Percentiles rank a stretch among this genome's conserved stretches.
phyloP scores from a whole-genome alignment of 1,140 invertebrate genomes.

The Brachionus rotundiformis region DNA sequence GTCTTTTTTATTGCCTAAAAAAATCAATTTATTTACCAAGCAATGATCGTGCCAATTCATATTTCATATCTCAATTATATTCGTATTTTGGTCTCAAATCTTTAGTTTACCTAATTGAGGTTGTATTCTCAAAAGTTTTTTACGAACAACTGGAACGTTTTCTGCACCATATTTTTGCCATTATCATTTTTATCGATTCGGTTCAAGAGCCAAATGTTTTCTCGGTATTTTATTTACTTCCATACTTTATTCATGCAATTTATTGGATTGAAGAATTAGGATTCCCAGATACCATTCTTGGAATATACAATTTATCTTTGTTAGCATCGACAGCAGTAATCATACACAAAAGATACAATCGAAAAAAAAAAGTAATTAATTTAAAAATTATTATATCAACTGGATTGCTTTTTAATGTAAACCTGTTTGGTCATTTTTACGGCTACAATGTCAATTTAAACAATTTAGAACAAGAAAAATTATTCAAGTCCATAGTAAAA shows the following conservation, averaged over 20 bases:
- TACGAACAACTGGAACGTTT: conserved; percentile 3
- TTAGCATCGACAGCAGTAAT: not conserved
- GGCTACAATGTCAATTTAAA: conserved; percentile 20
- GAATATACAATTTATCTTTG: not conserved
- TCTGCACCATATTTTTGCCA: conserved; percentile 1
- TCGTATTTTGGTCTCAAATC: conserved; percentile 20
- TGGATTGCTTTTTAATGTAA: conserved; percentile 2
- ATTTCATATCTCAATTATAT: not conserved
- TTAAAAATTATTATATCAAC: not conserved
- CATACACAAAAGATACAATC: not conserved
- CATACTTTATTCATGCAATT: not conserved
- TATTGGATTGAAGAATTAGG: conserved; percentile 6
- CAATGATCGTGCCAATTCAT: not conserved
- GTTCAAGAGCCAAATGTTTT: not conserved
- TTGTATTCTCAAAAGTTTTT: not conserved
- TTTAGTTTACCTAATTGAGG: not conserved
- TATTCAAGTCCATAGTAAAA: not conserved
- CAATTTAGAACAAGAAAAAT: not conserved
- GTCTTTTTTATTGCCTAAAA: conserved; percentile 10
- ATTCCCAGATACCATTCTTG: not conserved
- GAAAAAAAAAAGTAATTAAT: not conserved
- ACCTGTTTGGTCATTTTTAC: conserved; percentile 5
- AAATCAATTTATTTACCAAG: not conserved
- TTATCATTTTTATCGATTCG: not conserved
- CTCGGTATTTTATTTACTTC: not conserved